Evolutionary conservation across 2,888 invertebrate genomes (phyloP).

Genomic region (Prenolepis imparis): DNA sequence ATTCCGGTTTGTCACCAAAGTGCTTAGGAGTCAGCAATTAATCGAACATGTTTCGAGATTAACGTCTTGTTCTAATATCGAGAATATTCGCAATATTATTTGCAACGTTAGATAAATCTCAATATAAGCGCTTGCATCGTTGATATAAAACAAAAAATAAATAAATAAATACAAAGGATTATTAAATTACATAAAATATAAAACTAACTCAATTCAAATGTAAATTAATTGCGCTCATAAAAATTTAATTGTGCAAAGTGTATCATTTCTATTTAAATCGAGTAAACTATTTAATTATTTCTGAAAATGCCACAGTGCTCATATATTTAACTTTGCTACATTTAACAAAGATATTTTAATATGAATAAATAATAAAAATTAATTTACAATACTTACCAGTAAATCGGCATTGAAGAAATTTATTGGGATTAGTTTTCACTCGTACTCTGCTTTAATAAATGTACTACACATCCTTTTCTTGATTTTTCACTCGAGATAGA

Average conservation of each 20-base stretch:
- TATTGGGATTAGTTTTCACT: not conserved
- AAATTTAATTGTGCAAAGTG: not conserved
- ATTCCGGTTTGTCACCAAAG: not conserved
- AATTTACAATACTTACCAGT: not conserved
- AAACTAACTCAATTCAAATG: not conserved
- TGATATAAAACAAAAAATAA: not conserved
- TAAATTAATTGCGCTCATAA: not conserved
- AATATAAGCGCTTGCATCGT: not conserved
- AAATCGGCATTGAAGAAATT: not conserved
- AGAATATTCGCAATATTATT: constrained; percentile 5
- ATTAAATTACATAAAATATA: constrained; percentile 10
- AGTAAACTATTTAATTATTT: too few species aligned
- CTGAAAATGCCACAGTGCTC: not conserved
- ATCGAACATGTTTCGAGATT: not conserved
- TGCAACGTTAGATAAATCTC: not conserved
- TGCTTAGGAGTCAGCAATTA: not conserved
- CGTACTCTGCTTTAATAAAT: not conserved
- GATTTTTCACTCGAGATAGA: not conserved
- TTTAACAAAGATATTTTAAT: not conserved
- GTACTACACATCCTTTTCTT: not conserved
- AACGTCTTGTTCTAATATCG: not conserved
- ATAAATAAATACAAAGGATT: not conserved
- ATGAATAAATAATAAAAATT: not conserved
- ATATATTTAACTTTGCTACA: not conserved
- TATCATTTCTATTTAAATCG: not conserved